Conservation (phyloP, 2,113 vertebrate species). For the Papio anubis region DNA sequence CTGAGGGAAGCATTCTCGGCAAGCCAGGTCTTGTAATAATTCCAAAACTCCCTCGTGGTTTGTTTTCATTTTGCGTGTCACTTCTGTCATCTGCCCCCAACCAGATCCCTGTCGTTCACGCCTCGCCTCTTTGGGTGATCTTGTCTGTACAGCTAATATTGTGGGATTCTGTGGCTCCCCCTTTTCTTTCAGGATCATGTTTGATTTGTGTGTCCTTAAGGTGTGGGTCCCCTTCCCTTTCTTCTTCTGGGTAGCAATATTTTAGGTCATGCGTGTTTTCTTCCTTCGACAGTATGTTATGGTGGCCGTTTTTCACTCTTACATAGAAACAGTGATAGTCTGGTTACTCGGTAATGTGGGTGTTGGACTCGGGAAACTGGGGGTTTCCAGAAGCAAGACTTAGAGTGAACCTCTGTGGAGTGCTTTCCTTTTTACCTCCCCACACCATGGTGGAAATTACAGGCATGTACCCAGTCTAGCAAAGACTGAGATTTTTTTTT, state of each 20-base stretch:
- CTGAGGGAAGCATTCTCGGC: not conserved
- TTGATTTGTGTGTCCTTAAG: not conserved
- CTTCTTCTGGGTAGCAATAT: not conserved
- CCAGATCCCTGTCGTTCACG: not conserved
- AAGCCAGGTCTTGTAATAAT: not conserved
- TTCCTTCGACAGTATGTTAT: not conserved
- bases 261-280: not conserved
- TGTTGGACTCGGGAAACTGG: not conserved
- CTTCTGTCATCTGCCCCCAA: not conserved
- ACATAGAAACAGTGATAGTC: not conserved
- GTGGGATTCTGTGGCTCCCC: not conserved
- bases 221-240: not conserved
- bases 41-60: not conserved
- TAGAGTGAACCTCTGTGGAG: not conserved
- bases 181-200: not conserved
- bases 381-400: not conserved
- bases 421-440: not conserved
- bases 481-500: not conserved
- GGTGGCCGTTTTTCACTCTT: not conserved
- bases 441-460: not conserved
- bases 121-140: not conserved
- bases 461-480: not conserved
- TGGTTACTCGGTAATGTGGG: not conserved
- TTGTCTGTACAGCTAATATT: fast-evolving
- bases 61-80: not conserved